These are phyloP conservation scores for Bombus confusus DNA, from an alignment of 1,140 invertebrate species.

Conservation along the genomic window DNA sequence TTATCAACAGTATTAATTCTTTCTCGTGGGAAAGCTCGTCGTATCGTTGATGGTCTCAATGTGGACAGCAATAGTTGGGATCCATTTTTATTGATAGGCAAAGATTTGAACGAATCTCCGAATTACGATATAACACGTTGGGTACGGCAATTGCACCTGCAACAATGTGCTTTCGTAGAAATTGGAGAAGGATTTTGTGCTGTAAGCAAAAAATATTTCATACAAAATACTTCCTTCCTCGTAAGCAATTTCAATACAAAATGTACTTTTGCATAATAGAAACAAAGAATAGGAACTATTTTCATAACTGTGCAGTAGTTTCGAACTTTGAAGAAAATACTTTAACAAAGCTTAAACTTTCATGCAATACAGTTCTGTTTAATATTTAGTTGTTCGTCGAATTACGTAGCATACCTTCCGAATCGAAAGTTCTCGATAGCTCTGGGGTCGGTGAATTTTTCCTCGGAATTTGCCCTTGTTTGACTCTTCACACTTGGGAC, in stretches of 20 bases:
- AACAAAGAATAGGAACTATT: neutral
- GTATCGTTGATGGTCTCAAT: conserved; percentile 10
- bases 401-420: conserved; percentile 43
- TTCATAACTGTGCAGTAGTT: neutral
- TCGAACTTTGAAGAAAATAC: neutral
- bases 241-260: neutral
- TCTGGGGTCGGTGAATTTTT: conserved; percentile 52
- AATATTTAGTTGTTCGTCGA: conserved; percentile 61
- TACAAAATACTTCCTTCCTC: conserved; percentile 6
- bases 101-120: conserved; percentile 41
- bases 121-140: conserved; percentile 57
- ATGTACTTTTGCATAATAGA: too few species aligned
- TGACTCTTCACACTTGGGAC: conserved; percentile 41
- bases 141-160: conserved; percentile 52
- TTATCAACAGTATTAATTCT: conserved; percentile 52
- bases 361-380: conserved; percentile 10
- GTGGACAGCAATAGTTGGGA: conserved; percentile 18
- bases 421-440: conserved; percentile 33
- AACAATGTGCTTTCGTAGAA: conserved; percentile 61
- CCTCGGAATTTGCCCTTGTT: conserved; percentile 47
- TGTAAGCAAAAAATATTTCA: conserved; percentile 40
- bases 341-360: neutral
- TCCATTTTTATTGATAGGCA: conserved; percentile 39
- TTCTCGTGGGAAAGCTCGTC: conserved; percentile 40
- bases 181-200: conserved; percentile 63